These are phyloP conservation scores for Sycophila texana DNA, from an alignment of 2,888 invertebrate genomes.

Conservation along the genomic window DNA sequence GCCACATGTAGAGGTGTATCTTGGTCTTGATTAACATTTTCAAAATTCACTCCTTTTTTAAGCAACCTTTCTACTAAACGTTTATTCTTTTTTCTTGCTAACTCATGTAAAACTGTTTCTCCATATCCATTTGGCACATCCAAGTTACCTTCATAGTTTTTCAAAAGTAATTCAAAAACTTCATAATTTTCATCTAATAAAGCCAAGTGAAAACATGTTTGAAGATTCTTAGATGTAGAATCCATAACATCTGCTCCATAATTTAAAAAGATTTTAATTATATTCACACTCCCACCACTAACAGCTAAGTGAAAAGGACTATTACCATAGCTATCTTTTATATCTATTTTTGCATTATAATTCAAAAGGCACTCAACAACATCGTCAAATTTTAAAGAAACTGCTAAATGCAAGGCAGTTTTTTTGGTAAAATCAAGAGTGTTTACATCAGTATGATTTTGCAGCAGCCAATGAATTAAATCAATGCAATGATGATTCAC, in stretches of 20 bases:
- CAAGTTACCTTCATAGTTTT: constrained; percentile 4
- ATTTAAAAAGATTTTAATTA: constrained; percentile 24
- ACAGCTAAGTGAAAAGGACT: constrained; percentile 37
- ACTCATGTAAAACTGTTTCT: constrained; percentile 27
- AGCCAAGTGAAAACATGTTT: constrained; percentile 35
- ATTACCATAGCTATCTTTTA: constrained; percentile 23
- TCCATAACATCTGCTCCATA: constrained; percentile 23
- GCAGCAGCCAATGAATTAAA: constrained; percentile 2
- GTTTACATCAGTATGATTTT: constrained; percentile 19
- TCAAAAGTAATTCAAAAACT: constrained; percentile 11
- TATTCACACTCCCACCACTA: neutral
- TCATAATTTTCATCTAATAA: constrained; percentile 21
- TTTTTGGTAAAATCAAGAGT: constrained; percentile 20
- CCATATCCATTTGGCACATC: constrained; percentile 28
- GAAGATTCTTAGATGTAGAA: neutral
- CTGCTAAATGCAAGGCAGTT: constrained; percentile 41
- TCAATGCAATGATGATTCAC: constrained; percentile 30
- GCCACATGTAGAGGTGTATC: constrained; percentile 41
- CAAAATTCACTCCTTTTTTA: constrained; percentile 10
- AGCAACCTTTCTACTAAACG: constrained; percentile 8
- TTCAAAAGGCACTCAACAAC: constrained; percentile 33
- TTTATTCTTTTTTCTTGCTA: constrained; percentile 21
- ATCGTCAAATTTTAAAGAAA: constrained; percentile 4
- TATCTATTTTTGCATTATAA: constrained; percentile 1
- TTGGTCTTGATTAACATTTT: constrained; percentile 12